These are phyloP conservation scores for Micronisus gabar DNA, from an alignment of 2,113 vertebrate species.

Conservation along the genomic window DNA sequence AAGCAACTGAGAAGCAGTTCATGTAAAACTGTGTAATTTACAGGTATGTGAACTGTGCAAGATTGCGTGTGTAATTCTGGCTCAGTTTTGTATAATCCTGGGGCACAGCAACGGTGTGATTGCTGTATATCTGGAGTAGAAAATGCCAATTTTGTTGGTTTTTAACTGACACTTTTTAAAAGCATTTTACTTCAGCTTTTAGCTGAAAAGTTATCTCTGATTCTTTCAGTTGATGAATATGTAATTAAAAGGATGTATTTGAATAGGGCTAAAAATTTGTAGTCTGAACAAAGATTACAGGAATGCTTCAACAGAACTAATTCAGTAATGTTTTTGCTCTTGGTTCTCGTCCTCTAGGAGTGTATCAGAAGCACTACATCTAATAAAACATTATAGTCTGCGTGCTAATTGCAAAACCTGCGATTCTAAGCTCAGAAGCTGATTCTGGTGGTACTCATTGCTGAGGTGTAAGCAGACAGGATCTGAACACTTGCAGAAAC, in stretches of 20 bases:
- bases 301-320: not conserved
- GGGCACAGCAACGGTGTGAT: not conserved
- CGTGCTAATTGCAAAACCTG: not conserved
- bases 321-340: not conserved
- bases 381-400: not conserved
- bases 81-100: not conserved
- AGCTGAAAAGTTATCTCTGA: not conserved
- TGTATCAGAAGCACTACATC: not conserved
- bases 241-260: not conserved
- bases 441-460: not conserved
- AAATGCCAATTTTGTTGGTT: not conserved
- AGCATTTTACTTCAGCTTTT: not conserved
- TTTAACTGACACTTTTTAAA: not conserved
- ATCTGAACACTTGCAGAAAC: not conserved
- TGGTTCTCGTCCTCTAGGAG: not conserved
- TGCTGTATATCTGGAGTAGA: not conserved
- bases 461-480: not conserved
- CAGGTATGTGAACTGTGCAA: not conserved
- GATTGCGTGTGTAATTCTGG: not conserved
- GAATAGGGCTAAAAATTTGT: not conserved
- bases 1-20: not conserved
- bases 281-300: not conserved
- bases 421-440: not conserved
- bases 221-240: not conserved
- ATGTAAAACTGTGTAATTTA: not conserved